Evolutionary conservation across 2,797 vertebrate genomes (phyloP).

Genomic region (Morus bassanus): DNA sequence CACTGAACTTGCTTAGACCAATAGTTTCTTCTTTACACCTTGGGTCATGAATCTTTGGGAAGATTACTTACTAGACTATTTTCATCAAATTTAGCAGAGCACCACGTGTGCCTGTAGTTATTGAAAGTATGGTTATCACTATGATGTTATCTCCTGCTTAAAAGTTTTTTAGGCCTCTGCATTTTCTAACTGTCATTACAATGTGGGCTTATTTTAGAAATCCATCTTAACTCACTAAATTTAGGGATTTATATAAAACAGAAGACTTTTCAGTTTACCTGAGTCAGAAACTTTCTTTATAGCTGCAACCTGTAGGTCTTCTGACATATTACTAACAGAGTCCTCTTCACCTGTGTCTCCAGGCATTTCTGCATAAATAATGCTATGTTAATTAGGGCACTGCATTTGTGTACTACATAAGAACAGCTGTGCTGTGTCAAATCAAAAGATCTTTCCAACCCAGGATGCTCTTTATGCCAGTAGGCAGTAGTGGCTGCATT

Average conservation of each 20-base stretch:
- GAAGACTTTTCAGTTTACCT: conserved; percentile 55
- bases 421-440: neutral
- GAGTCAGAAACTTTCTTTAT: conserved; percentile 52
- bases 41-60: neutral
- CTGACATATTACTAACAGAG: conserved; percentile 42
- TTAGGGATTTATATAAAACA: neutral
- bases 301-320: conserved; percentile 45
- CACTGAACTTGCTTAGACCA: neutral
- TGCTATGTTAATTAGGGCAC: neutral
- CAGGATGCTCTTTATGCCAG: neutral
- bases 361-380: conserved; percentile 62
- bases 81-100: neutral
- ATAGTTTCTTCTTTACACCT: neutral
- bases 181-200: neutral
- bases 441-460: neutral
- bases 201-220: neutral
- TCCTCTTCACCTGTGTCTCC: conserved; percentile 60
- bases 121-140: neutral
- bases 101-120: neutral
- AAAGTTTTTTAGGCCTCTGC: neutral
- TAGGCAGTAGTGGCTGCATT: neutral
- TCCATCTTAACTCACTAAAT: neutral
- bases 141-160: neutral
- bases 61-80: neutral
- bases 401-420: neutral